phyloP scores from a whole-genome alignment of 2,797 vertebrate species.

The Myotis myotis region DNA sequence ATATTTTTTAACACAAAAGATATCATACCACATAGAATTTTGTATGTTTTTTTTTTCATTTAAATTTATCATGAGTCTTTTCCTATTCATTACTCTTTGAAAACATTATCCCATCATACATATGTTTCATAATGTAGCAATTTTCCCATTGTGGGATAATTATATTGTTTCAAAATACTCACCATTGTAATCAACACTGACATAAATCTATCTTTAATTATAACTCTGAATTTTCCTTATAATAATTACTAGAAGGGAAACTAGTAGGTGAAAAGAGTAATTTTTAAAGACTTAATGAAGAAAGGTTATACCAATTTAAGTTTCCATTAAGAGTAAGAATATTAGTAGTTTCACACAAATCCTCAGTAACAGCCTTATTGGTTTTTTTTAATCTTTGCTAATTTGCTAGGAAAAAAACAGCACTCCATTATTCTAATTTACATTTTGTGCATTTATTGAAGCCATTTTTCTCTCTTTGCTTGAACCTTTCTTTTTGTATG shows the following conservation, averaged over 20 bases:
- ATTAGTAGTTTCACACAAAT: conserved; percentile 39
- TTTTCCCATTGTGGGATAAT: background rate
- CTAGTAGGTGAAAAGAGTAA: background rate
- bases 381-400: conserved; percentile 36
- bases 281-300: background rate
- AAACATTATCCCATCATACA: background rate
- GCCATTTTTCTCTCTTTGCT: conserved; percentile 44
- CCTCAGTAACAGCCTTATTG: conserved; percentile 1
- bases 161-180: conserved; percentile 25
- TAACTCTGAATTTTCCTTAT: conserved; percentile 39
- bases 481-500: background rate
- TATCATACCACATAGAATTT: conserved; percentile 21
- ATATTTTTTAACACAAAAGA: conserved; percentile 35
- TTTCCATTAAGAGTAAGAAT: conserved; percentile 17
- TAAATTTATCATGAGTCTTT: conserved; percentile 20
- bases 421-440: conserved; percentile 42
- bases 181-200: background rate
- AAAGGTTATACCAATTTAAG: background rate
- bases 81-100: conserved; percentile 25
- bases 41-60: conserved; percentile 44
- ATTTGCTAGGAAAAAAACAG: conserved; percentile 10
- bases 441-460: conserved; percentile 20
- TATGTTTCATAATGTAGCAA: conserved; percentile 5
- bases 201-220: background rate
- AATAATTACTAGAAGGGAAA: conserved; percentile 49